These are phyloP conservation scores for Apis mellifera DNA, from an alignment of 1,140 invertebrate species.

Conservation along the genomic window DNA sequence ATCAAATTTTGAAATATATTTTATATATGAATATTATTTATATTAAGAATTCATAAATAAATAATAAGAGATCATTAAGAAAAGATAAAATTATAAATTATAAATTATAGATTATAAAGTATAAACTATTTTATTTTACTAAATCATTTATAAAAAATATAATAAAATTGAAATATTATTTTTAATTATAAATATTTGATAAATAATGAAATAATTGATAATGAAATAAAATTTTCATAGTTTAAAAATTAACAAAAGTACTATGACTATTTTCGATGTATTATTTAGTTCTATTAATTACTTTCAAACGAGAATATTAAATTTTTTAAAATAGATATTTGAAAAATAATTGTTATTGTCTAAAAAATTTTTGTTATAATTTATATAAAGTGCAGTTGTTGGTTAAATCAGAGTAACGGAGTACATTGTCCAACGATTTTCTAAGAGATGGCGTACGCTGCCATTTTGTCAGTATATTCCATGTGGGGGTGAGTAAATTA, in stretches of 20 bases:
- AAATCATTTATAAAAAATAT: not conserved
- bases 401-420: slow-evolving; percentile 35
- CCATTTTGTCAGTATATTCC: slow-evolving; percentile 68
- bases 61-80: not conserved
- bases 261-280: not conserved
- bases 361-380: not conserved
- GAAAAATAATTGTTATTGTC: too few species aligned
- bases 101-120: not conserved
- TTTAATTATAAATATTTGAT: not conserved
- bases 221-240: not conserved
- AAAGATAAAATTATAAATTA: not conserved
- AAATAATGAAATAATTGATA: not conserved
- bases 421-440: slow-evolving; percentile 52
- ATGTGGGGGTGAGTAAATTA: slow-evolving; percentile 57
- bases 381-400: slow-evolving; percentile 28
- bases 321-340: too few species aligned
- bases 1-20: too few species aligned
- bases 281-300: not conserved
- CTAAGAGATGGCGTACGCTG: slow-evolving; percentile 74
- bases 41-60: too few species aligned
- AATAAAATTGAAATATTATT: not conserved
- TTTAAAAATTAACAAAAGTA: not conserved
- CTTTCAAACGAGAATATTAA: too few species aligned
- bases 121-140: not conserved
- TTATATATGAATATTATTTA: too few species aligned